Evolutionary conservation across 2,797 vertebrate genomes (phyloP).

Genomic region (Chaetodon trifasciatus): DNA sequence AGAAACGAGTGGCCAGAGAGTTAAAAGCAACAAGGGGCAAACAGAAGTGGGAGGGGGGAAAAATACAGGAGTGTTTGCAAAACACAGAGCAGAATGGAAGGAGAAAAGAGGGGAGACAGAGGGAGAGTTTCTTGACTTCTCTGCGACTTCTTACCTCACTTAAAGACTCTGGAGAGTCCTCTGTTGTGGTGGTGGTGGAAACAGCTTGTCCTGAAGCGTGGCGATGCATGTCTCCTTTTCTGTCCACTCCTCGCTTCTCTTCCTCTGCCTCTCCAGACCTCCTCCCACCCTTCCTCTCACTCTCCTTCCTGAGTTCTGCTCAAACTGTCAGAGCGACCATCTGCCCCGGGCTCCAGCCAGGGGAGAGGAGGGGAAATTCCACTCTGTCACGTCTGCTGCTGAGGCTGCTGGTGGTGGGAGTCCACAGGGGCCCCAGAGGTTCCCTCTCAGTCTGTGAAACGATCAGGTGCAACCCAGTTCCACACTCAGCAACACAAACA

Average conservation of each 20-base stretch:
- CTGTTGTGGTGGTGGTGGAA: slow-evolving; percentile 81
- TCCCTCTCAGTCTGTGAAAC: slow-evolving; percentile 38
- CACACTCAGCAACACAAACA: slow-evolving; percentile 52
- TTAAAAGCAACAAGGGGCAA: slow-evolving; percentile 34
- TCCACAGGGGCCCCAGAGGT: slow-evolving; percentile 36
- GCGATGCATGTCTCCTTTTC: slow-evolving; percentile 83
- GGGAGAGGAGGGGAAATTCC: slow-evolving; percentile 74
- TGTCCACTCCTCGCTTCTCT: slow-evolving; percentile 74
- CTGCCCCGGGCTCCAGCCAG: slow-evolving; percentile 67
- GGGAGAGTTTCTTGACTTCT: slow-evolving; percentile 29
- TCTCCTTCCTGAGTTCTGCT: slow-evolving; percentile 81
- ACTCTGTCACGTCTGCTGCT: slow-evolving; percentile 49
- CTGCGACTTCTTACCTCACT: slow-evolving; percentile 81
- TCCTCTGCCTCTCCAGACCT: slow-evolving; percentile 67
- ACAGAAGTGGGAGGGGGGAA: slow-evolving; percentile 27
- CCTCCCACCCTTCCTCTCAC: slow-evolving; percentile 79
- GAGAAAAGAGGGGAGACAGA: background rate
- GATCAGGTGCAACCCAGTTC: slow-evolving; percentile 51
- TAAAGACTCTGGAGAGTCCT: slow-evolving; percentile 65
- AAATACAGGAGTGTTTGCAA: slow-evolving; percentile 19
- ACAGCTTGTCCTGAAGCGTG: slow-evolving; percentile 74
- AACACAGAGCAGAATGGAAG: slow-evolving; percentile 22
- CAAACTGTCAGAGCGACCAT: slow-evolving; percentile 75
- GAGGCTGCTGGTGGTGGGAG: slow-evolving; percentile 35
- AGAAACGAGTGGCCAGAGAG: slow-evolving; percentile 32